phyloP scores from a whole-genome alignment of 2,797 vertebrate genomes.

The Gymnoscopelus microlampas region DNA sequence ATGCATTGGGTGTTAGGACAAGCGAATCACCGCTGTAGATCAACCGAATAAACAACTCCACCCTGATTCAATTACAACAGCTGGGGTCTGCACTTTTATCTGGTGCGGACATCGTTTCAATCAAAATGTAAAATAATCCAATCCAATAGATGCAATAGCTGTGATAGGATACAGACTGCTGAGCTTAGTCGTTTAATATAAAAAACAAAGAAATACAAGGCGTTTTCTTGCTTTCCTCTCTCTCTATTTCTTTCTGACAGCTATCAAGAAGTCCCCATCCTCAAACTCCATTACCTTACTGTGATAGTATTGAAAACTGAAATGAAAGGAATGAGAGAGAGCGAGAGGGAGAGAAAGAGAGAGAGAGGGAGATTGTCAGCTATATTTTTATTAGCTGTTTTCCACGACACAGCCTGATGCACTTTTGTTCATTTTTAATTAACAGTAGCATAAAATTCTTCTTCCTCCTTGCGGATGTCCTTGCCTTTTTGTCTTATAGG shows the following conservation, averaged over 20 bases:
- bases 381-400: constrained; percentile 85
- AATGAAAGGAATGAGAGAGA: constrained; percentile 73
- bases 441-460: constrained; percentile 86
- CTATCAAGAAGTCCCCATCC: constrained; percentile 89
- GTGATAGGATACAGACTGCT: constrained; percentile 97
- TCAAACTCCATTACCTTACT: constrained; percentile 91
- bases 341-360: constrained; percentile 76
- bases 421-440: constrained; percentile 94
- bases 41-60: constrained; percentile 95
- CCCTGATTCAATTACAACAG: constrained; percentile 97
- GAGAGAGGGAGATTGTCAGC: constrained; percentile 86
- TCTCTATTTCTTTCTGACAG: constrained; percentile 83
- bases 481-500: constrained; percentile 69
- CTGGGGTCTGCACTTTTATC: constrained; percentile 92
- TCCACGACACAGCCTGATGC: constrained; percentile 78
- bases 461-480: constrained; percentile 62
- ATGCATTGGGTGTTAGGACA: constrained; percentile 93
- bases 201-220: constrained; percentile 84
- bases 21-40: constrained; percentile 90
- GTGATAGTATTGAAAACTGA: constrained; percentile 89
- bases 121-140: constrained; percentile 99
- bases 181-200: constrained; percentile 92
- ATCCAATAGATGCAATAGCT: constrained; percentile 91
- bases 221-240: constrained; percentile 65
- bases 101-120: constrained; percentile 98